Conservation (phyloP, 2,113 vertebrate genomes). For the Felis chaus region DNA sequence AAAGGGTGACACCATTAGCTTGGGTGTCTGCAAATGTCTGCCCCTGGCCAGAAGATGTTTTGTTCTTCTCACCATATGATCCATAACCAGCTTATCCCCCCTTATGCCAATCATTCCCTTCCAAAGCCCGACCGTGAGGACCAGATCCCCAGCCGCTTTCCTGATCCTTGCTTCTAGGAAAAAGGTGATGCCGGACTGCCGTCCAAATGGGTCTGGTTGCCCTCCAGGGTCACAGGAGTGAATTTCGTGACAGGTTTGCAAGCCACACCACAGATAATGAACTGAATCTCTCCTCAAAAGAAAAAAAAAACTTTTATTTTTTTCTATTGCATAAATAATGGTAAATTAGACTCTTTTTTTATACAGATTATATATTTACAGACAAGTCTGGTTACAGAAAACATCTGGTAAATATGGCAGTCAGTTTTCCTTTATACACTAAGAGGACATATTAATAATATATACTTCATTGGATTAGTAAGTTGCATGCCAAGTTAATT, state of each 20-base stretch:
- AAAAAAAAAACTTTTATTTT: slow-evolving; percentile 88
- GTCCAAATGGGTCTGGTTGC: slow-evolving; percentile 47
- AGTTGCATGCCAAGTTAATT: slow-evolving; percentile 90
- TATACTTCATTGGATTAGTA: slow-evolving; percentile 85
- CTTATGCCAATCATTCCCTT: background rate
- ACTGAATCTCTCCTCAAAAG: slow-evolving; percentile 82
- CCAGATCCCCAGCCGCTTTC: background rate
- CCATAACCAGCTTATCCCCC: background rate
- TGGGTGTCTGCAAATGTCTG: background rate
- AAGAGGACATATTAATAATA: slow-evolving; percentile 86
- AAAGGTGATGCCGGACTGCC: slow-evolving; percentile 36
- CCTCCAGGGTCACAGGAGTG: background rate
- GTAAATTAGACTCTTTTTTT: slow-evolving; percentile 91
- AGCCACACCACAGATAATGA: slow-evolving; percentile 53
- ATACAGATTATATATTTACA: slow-evolving; percentile 98
- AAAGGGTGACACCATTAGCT: slow-evolving; percentile 5
- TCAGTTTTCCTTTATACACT: slow-evolving; percentile 89
- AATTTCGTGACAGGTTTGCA: slow-evolving; percentile 25
- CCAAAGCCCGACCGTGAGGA: background rate
- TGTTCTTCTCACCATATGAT: background rate
- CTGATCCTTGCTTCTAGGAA: slow-evolving; percentile 9
- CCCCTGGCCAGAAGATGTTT: background rate
- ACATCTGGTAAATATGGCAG: slow-evolving; percentile 88
- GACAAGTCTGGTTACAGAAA: slow-evolving; percentile 88
- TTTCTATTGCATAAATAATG: slow-evolving; percentile 96